phyloP scores from a whole-genome alignment of 2,888 invertebrate species.

The Lacanobia oleracea region DNA sequence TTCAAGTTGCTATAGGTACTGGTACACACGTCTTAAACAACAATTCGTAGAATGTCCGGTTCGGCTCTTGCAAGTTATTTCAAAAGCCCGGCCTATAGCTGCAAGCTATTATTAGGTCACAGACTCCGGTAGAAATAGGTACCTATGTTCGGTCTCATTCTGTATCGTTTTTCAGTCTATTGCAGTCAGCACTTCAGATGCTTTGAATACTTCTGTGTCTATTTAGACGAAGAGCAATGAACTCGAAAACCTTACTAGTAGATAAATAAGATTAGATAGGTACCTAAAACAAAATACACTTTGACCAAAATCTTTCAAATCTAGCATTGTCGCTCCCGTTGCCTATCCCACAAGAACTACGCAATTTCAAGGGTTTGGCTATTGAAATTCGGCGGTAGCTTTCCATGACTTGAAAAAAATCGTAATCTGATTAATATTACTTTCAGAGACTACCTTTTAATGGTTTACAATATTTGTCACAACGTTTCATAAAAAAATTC shows the following conservation, averaged over 20 bases:
- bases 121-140: conserved; percentile 36
- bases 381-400: too few species aligned
- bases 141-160: conserved; percentile 22
- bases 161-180: conserved; percentile 44
- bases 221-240: conserved; percentile 12
- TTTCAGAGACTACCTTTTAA: too few species aligned
- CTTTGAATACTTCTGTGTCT: conserved; percentile 24
- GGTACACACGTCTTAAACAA: too few species aligned
- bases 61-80: conserved; percentile 24
- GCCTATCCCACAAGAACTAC: too few species aligned
- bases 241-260: not conserved
- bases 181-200: conserved; percentile 18
- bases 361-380: too few species aligned
- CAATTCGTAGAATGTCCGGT: conserved; percentile 12
- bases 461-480: too few species aligned
- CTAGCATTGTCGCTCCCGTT: too few species aligned
- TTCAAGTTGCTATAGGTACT: too few species aligned
- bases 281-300: not conserved
- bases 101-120: conserved; percentile 27
- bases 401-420: too few species aligned
- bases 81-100: conserved; percentile 6
- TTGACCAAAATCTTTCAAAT: too few species aligned
- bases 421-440: too few species aligned
- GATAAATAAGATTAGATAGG: not conserved
- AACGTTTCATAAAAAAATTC: too few species aligned